phyloP scores from a whole-genome alignment of 2,888 invertebrate genomes.

The Branchellion lobata region DNA sequence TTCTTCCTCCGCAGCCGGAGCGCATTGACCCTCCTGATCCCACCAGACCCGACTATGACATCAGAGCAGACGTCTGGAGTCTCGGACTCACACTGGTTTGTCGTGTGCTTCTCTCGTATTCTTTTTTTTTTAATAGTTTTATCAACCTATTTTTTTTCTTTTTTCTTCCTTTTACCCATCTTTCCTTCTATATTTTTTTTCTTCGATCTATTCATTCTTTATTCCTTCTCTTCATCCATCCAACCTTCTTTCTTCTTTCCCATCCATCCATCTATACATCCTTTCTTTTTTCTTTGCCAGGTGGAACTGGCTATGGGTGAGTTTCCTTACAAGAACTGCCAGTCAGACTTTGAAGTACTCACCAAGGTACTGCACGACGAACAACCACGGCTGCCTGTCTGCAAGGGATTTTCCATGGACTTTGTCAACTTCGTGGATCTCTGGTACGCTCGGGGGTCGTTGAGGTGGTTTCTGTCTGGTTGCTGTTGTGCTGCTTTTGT shows the following conservation, averaged over 20 bases:
- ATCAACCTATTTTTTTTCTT: not conserved
- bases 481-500: not conserved
- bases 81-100: slow-evolving; percentile 72
- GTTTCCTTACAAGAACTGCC: slow-evolving; percentile 89
- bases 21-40: slow-evolving; percentile 92
- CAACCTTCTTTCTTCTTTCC: no score
- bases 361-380: slow-evolving; percentile 78
- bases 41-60: slow-evolving; percentile 91
- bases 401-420: slow-evolving; percentile 76
- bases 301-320: slow-evolving; percentile 93
- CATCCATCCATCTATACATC: no score
- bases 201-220: no score
- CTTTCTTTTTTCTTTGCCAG: no score
- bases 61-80: slow-evolving; percentile 98
- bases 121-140: not conserved
- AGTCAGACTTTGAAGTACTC: slow-evolving; percentile 95
- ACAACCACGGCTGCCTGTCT: slow-evolving; percentile 70
- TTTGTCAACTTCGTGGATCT: slow-evolving; percentile 86
- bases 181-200: not conserved
- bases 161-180: not conserved
- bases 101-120: not conserved
- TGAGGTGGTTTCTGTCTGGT: no score
- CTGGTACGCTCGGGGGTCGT: slow-evolving; percentile 70
- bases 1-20: slow-evolving; percentile 78
- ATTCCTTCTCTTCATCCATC: no score